Percentiles rank a stretch among this genome's conserved stretches.
Evolutionary conservation across 2,113 vertebrate genomes (phyloP).

Genomic region (Pterocles gutturalis): DNA sequence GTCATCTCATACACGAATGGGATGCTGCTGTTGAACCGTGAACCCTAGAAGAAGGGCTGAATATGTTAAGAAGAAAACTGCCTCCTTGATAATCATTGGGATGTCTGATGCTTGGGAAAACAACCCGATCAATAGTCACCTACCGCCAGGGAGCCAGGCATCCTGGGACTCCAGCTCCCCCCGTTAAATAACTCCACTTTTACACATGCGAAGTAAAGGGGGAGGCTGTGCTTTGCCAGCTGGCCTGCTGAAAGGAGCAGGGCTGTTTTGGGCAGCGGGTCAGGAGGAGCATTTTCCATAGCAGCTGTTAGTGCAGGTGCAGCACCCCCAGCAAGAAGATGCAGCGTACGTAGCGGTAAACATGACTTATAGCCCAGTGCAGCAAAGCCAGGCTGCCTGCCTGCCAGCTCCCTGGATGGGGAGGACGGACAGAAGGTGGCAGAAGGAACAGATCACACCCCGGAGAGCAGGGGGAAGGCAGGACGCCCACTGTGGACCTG

Average conservation of each 20-base stretch:
- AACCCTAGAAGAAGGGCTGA: not conserved
- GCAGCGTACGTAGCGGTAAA: not conserved
- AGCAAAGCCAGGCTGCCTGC: not conserved
- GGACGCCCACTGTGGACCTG: not conserved
- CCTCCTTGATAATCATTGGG: not conserved
- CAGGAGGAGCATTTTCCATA: not conserved
- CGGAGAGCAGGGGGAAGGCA: not conserved
- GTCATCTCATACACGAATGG: not conserved
- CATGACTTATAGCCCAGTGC: fast-evolving
- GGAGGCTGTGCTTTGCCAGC: not conserved
- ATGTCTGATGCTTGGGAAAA: not conserved
- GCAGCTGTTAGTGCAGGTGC: not conserved
- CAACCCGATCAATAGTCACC: not conserved
- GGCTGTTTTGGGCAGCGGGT: not conserved
- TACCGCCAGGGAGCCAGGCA: not conserved
- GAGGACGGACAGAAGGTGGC: not conserved
- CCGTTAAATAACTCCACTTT: not conserved
- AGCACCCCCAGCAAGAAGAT: not conserved
- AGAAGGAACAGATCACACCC: not conserved
- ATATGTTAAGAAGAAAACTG: not conserved
- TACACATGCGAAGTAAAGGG: not conserved
- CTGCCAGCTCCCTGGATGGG: not conserved
- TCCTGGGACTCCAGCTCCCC: not conserved
- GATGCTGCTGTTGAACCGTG: not conserved
- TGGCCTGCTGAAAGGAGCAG: not conserved